Conservation (phyloP, 2,797 vertebrate species). For the Etheostoma nigrum region DNA sequence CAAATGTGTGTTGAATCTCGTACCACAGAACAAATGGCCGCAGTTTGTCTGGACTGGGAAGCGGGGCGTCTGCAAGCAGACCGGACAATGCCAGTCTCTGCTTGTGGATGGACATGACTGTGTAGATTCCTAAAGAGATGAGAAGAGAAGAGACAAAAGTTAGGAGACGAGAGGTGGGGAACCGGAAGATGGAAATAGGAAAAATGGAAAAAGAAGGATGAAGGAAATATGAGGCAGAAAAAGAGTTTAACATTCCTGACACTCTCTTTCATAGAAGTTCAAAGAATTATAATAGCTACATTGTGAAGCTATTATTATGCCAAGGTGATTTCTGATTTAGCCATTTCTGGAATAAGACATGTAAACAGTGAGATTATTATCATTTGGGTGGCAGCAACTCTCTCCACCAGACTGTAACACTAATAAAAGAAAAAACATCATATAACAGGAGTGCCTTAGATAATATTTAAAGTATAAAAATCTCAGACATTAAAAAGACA, state of each 20-base stretch:
- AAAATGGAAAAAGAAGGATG: neutral
- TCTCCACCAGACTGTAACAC: constrained; percentile 24
- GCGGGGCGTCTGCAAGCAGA: constrained; percentile 85
- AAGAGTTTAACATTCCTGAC: neutral
- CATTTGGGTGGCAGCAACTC: neutral
- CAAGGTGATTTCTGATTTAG: neutral
- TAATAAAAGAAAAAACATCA: constrained; percentile 35
- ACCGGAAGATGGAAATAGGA: neutral
- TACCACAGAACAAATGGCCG: constrained; percentile 91
- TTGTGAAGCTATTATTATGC: too few species aligned
- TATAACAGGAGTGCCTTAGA: neutral
- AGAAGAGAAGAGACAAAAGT: neutral
- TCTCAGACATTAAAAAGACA: neutral
- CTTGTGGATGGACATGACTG: constrained; percentile 61
- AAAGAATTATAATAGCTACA: neutral
- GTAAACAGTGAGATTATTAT: constrained; percentile 9
- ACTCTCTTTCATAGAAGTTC: neutral
- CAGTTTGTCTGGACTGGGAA: constrained; percentile 90
- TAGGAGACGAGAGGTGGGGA: neutral
- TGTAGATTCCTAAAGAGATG: constrained; percentile 61
- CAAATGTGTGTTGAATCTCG: constrained; percentile 26
- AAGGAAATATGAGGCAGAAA: neutral
- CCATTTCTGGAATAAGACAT: too few species aligned
- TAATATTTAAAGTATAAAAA: neutral
- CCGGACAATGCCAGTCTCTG: constrained; percentile 85